A percentile compares a stretch with the other conserved stretches of the same genome.
Conservation (phyloP, 2,888 invertebrate genomes). For the Melinaea menophilus region DNA sequence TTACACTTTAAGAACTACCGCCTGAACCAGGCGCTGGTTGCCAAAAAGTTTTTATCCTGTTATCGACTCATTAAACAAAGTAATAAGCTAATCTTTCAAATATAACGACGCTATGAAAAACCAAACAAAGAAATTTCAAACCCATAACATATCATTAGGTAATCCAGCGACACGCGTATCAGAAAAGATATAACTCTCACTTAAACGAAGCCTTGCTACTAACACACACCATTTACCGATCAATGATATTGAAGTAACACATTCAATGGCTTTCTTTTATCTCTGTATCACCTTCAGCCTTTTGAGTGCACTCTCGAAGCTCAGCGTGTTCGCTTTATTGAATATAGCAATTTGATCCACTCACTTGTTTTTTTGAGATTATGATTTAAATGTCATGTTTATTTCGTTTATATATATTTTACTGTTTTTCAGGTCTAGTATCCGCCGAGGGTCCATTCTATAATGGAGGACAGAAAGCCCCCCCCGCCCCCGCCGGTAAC, state of each 20-base stretch:
- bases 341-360: neutral
- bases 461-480: conserved; percentile 39
- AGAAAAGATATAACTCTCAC: conserved; percentile 48
- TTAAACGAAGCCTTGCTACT: conserved; percentile 59
- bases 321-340: conserved; percentile 3
- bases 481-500: conserved; percentile 34
- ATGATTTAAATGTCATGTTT: too few species aligned
- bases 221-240: conserved; percentile 65
- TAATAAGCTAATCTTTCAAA: too few species aligned
- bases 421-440: conserved; percentile 36
- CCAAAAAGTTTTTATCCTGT: too few species aligned
- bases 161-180: conserved; percentile 47
- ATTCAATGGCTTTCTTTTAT: conserved; percentile 50
- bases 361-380: too few species aligned
- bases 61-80: too few species aligned
- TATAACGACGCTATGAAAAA: too few species aligned
- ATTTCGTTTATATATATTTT: neutral
- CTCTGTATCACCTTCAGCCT: conserved; percentile 36
- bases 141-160: conserved; percentile 48
- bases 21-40: too few species aligned
- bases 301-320: conserved; percentile 3
- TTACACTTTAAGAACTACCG: too few species aligned
- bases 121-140: neutral
- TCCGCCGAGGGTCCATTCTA: conserved; percentile 48
- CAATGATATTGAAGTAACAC: conserved; percentile 68